phyloP scores from a whole-genome alignment of 2,888 invertebrate species.

The Microctonus brassicae region DNA sequence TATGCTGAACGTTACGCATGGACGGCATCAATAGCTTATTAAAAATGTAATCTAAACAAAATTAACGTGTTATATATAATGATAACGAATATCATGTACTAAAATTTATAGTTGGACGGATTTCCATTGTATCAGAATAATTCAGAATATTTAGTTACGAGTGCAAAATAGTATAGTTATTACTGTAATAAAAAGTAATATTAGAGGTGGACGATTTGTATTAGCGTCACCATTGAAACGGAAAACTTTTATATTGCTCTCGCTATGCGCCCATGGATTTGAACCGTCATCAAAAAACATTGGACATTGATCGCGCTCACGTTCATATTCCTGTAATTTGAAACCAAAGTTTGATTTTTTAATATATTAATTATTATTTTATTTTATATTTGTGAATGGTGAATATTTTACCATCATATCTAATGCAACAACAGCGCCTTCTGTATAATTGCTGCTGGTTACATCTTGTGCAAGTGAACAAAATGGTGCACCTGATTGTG shows the following conservation, averaged over 20 bases:
- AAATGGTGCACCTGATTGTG: constrained; percentile 90
- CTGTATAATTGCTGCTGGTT: constrained; percentile 87
- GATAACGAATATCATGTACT: neutral
- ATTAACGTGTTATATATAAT: neutral
- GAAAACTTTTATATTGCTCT: constrained; percentile 82
- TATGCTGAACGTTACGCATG: neutral
- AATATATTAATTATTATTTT: neutral
- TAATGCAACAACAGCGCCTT: constrained; percentile 93
- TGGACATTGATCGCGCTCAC: constrained; percentile 91
- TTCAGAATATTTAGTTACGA: neutral
- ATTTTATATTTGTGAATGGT: neutral
- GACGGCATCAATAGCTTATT: neutral
- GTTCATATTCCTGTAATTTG: constrained; percentile 63
- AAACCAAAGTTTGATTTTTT: no score
- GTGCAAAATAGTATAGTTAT: neutral
- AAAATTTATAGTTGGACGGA: neutral
- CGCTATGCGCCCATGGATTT: constrained; percentile 84
- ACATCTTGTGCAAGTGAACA: constrained; percentile 93
- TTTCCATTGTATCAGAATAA: neutral
- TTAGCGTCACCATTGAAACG: constrained; percentile 71
- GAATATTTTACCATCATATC: constrained; percentile 79
- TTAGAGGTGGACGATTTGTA: constrained; percentile 8
- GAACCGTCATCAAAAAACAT: constrained; percentile 97
- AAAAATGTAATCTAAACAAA: no score
- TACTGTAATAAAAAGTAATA: constrained; percentile 8